Evolutionary conservation across 2,888 invertebrate species (phyloP).

Genomic region (Diabrotica balteata): DNA sequence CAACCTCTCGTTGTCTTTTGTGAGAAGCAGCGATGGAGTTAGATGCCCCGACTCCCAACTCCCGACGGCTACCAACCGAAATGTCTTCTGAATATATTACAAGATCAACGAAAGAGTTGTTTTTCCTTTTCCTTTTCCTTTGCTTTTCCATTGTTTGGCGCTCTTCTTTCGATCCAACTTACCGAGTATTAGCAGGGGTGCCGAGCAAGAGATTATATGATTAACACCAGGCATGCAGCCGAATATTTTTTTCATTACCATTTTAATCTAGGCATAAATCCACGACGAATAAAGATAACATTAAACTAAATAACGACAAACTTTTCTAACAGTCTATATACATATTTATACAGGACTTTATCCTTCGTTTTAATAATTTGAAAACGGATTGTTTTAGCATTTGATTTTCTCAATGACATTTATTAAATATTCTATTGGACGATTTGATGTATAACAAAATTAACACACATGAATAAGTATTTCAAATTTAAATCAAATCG

Average conservation of each 20-base stretch:
- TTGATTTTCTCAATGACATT: too few species aligned
- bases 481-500: too few species aligned
- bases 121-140: conserved; percentile 23
- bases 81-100: conserved; percentile 60
- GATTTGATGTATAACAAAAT: too few species aligned
- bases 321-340: too few species aligned
- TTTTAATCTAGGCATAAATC: conserved; percentile 1
- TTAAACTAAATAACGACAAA: too few species aligned
- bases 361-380: too few species aligned
- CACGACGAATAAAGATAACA: too few species aligned
- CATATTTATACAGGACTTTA: too few species aligned
- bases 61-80: conserved; percentile 23
- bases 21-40: conserved; percentile 10
- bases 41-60: conserved; percentile 15
- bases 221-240: conserved; percentile 7
- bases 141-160: conserved; percentile 37
- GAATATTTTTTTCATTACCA: conserved; percentile 9
- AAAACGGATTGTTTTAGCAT: too few species aligned
- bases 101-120: conserved; percentile 59
- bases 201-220: conserved; percentile 17
- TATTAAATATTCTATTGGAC: too few species aligned
- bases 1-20: conserved; percentile 41
- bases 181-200: conserved; percentile 25
- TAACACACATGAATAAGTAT: too few species aligned
- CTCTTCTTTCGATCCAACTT: conserved; percentile 46